Evolutionary conservation across 2,113 vertebrate species (phyloP), one percentile per base, ranked within the genome.

Genomic region (Macaca mulatta): DNA sequence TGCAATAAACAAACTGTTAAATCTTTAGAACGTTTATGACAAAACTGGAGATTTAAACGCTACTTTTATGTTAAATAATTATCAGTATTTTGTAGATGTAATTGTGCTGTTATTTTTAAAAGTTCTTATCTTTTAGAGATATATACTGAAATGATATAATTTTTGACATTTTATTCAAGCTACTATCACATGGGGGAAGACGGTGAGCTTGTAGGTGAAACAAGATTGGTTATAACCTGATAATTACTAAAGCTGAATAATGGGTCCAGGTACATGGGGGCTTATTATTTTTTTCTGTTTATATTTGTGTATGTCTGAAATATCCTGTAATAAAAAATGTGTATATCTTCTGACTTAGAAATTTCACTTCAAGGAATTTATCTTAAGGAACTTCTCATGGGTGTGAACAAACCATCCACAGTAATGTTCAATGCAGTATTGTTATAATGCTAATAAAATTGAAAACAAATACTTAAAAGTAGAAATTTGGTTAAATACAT

Each of bases 1-100:
- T 67, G 3, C 5, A 86, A 35, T 74, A 75, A 79, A 40, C 8
- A 78, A 91, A 83, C n/a, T 55, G 1, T 78, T 57, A 92, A 64
- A 59, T 72, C 12, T 48, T 67, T 89, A 79, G 67, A 40, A 89
- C 8, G 13, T 77, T 83, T 78, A 27, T 79, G 72, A 85, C 27
- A 59, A 18, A 95, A n/a, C 43, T 84, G 23, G 55, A 93, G 32
- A 43, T 90, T 85, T 40, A 93, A 90, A 83, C n/a, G 55, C 16
- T 40, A 50, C 52, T 35, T 92, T 97, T 78, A 79, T 84, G 77
- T 88, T 64, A 94, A 75, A 92, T 5, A 90, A 88, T 95, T 86
- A 77, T 82, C 70, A 86, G 61, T 82, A 72, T 91, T 91, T 94
- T 93, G 40, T 75, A 83, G 23, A 35, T 88, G 27, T 70, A 57